phyloP scores from a whole-genome alignment of 2,888 invertebrate species.

The Drosophila pseudotalamancana region DNA sequence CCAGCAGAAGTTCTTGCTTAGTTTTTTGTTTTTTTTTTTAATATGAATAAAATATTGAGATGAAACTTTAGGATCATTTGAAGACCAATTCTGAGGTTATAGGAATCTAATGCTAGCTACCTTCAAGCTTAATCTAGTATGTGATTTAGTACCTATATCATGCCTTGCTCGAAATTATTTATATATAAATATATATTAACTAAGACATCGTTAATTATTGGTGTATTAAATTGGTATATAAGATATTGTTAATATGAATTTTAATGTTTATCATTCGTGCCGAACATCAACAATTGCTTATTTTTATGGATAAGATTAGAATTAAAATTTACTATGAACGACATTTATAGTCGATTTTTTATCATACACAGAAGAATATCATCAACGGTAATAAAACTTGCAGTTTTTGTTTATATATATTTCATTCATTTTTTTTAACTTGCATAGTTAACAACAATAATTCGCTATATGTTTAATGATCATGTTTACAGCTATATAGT shows the following conservation, averaged over 20 bases:
- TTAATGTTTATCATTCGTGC: conserved; percentile 59
- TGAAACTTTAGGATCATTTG: conserved; percentile 41
- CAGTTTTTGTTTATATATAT: conserved; percentile 32
- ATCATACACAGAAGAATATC: conserved; percentile 71
- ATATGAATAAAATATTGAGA: conserved; percentile 12
- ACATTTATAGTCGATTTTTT: conserved; percentile 39
- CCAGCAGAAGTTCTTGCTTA: background rate
- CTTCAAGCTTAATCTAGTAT: conserved; percentile 27
- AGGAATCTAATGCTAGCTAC: conserved; percentile 63
- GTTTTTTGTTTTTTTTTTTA: background rate
- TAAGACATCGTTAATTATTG: conserved; percentile 18
- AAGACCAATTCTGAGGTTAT: conserved; percentile 79
- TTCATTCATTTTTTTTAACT: conserved; percentile 17
- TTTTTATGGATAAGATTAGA: conserved; percentile 25
- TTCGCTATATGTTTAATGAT: conserved; percentile 30
- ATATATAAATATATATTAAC: background rate
- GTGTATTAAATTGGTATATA: conserved; percentile 10
- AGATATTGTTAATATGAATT: conserved; percentile 8
- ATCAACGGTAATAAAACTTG: conserved; percentile 80
- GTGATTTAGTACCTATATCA: conserved; percentile 55
- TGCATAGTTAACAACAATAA: conserved; percentile 65
- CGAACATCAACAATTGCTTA: conserved; percentile 75
- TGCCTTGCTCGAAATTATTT: conserved; percentile 56
- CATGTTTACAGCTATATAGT: conserved; percentile 21
- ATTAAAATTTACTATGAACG: conserved; percentile 60